phyloP scores from a whole-genome alignment of 2,888 invertebrate genomes.

The Strigamia crassipes region DNA sequence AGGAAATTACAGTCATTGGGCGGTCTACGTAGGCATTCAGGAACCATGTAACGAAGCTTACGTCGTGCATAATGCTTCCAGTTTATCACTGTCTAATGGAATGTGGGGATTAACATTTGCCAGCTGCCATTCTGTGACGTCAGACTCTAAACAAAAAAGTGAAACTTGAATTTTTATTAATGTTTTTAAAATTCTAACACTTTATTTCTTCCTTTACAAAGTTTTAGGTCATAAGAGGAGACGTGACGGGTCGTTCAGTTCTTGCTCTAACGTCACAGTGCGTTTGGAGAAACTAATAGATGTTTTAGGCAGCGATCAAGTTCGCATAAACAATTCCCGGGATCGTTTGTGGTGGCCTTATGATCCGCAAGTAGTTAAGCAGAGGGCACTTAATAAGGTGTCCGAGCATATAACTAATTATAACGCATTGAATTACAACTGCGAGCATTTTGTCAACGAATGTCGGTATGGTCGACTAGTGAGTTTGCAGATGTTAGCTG shows the following conservation, averaged over 20 bases:
- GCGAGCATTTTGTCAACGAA: constrained; percentile 22
- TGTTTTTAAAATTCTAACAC: background rate
- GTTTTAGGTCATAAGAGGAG: background rate
- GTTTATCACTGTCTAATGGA: constrained; percentile 9
- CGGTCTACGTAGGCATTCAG: constrained; percentile 3
- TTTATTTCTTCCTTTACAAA: background rate
- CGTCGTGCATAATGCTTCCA: constrained; percentile 29
- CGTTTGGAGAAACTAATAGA: background rate
- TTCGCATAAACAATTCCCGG: background rate
- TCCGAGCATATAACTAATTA: background rate
- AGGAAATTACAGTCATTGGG: constrained; percentile 42
- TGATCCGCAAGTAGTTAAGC: background rate
- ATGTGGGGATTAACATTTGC: constrained; percentile 18
- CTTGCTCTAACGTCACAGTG: background rate
- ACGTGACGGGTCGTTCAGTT: background rate
- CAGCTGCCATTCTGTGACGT: background rate
- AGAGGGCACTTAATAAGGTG: background rate
- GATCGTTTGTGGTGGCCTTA: background rate
- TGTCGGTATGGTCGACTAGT: constrained; percentile 32
- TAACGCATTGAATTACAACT: constrained; percentile 19
- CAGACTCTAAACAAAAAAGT: background rate
- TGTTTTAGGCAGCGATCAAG: background rate
- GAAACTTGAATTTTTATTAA: background rate
- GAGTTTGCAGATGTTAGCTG: constrained; percentile 1
- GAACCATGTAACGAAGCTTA: constrained; percentile 7